phyloP scores from a whole-genome alignment of 2,113 vertebrate species.

The Chaenocephalus aceratus region DNA sequence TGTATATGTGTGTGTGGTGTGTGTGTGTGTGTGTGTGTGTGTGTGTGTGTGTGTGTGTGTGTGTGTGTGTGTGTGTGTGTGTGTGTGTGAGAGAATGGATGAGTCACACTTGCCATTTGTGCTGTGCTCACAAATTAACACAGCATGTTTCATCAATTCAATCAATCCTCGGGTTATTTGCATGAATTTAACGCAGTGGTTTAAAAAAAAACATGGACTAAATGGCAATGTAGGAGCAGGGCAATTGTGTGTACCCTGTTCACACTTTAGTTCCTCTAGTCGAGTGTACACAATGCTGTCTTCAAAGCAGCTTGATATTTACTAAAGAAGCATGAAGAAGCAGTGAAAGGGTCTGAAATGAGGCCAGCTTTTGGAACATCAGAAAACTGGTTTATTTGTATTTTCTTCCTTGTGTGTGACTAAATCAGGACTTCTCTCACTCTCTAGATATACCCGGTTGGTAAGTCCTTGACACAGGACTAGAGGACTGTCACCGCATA shows the following conservation, averaged over 20 bases:
- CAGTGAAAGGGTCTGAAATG: conserved; percentile 19
- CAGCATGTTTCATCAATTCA: neutral
- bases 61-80: conserved; percentile 9
- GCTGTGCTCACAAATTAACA: conserved; percentile 15
- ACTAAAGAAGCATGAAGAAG: conserved; percentile 12
- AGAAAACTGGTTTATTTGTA: conserved; percentile 28
- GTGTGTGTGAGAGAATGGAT: conserved; percentile 25
- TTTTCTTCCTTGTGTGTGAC: conserved; percentile 6
- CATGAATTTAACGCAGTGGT: neutral
- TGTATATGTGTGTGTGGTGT: conserved; percentile 15
- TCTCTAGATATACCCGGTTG: conserved; percentile 27
- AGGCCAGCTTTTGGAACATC: conserved; percentile 23
- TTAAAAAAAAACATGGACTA: neutral
- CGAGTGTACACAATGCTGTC: neutral
- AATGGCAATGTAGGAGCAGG: neutral
- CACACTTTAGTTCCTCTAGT: neutral
- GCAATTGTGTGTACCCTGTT: neutral
- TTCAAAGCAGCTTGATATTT: conserved; percentile 34
- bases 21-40: conserved; percentile 8
- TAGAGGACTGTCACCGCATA: conserved; percentile 32
- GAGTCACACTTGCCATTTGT: conserved; percentile 38
- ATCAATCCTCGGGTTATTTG: conserved; percentile 4
- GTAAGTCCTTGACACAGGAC: conserved; percentile 76
- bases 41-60: conserved; percentile 9
- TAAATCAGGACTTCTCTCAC: conserved; percentile 36